Percentiles rank a stretch among this genome's conserved stretches.
Conservation (phyloP, 2,797 vertebrate genomes). For the Distichodus sexfasciatus region DNA sequence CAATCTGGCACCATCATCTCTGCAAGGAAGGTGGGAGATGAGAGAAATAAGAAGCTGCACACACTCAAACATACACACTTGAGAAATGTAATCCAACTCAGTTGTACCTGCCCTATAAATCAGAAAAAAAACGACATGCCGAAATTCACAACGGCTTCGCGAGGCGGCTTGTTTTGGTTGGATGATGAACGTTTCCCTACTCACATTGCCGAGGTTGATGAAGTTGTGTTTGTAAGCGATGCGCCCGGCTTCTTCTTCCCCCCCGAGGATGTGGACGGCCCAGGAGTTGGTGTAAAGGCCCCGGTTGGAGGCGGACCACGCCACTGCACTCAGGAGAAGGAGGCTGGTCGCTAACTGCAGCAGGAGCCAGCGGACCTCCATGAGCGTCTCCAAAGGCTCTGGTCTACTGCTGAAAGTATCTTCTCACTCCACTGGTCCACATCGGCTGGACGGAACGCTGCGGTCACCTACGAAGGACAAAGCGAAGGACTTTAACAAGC, state of each 20-base stretch:
- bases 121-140: too few species aligned
- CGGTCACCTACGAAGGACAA: conserved; percentile 65
- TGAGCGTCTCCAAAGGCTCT: conserved; percentile 70
- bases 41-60: too few species aligned
- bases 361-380: conserved; percentile 87
- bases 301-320: conserved; percentile 54
- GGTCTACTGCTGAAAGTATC: conserved; percentile 28
- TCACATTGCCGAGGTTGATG: conserved; percentile 76
- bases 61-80: too few species aligned
- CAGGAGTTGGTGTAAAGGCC: conserved; percentile 82
- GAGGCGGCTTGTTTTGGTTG: background rate
- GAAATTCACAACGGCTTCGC: background rate
- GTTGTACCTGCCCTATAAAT: too few species aligned
- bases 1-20: too few species aligned
- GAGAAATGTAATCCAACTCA: too few species aligned
- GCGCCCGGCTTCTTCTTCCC: conserved; percentile 66
- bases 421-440: conserved; percentile 24
- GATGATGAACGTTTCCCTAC: conserved; percentile 43
- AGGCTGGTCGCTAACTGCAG: conserved; percentile 80
- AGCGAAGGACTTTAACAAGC: conserved; percentile 52
- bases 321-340: conserved; percentile 64
- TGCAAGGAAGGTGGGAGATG: too few species aligned
- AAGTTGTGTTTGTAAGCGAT: conserved; percentile 80
- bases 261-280: conserved; percentile 73
- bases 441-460: conserved; percentile 12